Conservation (phyloP, 2,888 invertebrate species). For the Dasypolia templi region DNA sequence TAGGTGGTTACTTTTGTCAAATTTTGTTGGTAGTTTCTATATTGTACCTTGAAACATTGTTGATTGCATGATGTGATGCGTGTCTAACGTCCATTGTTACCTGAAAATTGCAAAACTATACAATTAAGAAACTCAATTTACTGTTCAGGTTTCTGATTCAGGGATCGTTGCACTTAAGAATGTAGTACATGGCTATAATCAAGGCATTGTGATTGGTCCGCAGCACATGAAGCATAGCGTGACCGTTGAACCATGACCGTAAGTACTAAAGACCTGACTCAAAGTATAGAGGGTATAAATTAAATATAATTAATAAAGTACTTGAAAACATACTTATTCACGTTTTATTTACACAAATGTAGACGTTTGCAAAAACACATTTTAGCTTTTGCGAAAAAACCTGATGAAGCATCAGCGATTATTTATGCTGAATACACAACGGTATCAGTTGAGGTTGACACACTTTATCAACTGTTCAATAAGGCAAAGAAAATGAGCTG, state of each 20-base stretch:
- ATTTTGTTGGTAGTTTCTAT: background rate
- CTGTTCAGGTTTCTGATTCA: slow-evolving; percentile 40
- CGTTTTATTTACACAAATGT: slow-evolving; percentile 36
- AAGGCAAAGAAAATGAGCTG: slow-evolving; percentile 52
- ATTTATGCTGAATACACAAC: slow-evolving; percentile 50
- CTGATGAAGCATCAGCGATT: slow-evolving; percentile 38
- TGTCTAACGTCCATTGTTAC: slow-evolving; percentile 12
- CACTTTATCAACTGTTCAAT: slow-evolving; percentile 52
- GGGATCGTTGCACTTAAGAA: slow-evolving; percentile 60
- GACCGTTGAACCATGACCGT: slow-evolving; percentile 62
- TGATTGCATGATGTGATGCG: background rate
- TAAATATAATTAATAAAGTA: slow-evolving; percentile 22
- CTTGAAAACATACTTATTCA: slow-evolving; percentile 9
- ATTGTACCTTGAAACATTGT: background rate
- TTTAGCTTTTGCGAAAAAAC: slow-evolving; percentile 25
- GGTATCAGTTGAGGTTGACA: slow-evolving; percentile 55
- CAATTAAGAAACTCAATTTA: slow-evolving; percentile 30
- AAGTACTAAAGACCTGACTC: slow-evolving; percentile 51
- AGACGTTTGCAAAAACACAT: slow-evolving; percentile 14
- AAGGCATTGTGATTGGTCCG: slow-evolving; percentile 55
- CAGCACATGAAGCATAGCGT: slow-evolving; percentile 57
- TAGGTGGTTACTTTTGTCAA: background rate
- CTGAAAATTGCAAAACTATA: slow-evolving; percentile 19
- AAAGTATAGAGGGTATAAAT: slow-evolving; percentile 29
- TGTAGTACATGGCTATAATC: slow-evolving; percentile 50